Evolutionary conservation across 2,113 vertebrate species (phyloP).

Genomic region (Sceloporus tristichus): DNA sequence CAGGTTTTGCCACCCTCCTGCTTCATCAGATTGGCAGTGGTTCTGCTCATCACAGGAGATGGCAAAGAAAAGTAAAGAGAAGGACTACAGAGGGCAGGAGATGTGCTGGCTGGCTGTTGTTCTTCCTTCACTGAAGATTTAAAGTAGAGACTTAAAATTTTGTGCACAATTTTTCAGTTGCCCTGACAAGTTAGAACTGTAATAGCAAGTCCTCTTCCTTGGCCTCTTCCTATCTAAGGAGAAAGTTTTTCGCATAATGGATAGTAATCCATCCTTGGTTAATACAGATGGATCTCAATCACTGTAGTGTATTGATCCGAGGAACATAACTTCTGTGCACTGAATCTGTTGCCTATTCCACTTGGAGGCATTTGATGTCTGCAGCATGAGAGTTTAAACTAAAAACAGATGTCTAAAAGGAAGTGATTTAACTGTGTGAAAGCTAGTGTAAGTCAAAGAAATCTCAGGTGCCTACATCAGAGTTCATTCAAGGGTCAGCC

Average conservation of each 20-base stretch:
- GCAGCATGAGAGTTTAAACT: neutral
- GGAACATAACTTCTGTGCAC: neutral
- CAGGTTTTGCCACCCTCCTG: too few relatives aligned
- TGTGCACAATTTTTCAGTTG: neutral
- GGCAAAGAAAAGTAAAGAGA: neutral
- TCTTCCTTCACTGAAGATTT: neutral
- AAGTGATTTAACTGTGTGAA: conserved; percentile 3
- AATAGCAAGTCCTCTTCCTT: neutral
- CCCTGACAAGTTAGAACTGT: neutral
- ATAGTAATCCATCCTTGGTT: neutral
- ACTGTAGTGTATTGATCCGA: neutral
- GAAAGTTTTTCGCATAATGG: neutral
- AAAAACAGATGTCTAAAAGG: conserved; percentile 8
- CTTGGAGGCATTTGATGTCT: neutral
- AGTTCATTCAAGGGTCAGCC: conserved; percentile 42
- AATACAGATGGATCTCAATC: neutral
- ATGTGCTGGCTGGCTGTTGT: neutral
- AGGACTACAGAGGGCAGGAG: neutral
- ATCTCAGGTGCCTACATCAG: neutral
- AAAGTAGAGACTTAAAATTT: neutral
- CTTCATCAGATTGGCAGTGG: neutral
- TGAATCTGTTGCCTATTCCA: neutral
- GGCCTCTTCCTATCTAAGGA: neutral
- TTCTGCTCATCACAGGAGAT: neutral
- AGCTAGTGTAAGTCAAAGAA: conserved; percentile 14